Conservation (phyloP, 2,113 vertebrate genomes). For the Eidolon helvum region DNA sequence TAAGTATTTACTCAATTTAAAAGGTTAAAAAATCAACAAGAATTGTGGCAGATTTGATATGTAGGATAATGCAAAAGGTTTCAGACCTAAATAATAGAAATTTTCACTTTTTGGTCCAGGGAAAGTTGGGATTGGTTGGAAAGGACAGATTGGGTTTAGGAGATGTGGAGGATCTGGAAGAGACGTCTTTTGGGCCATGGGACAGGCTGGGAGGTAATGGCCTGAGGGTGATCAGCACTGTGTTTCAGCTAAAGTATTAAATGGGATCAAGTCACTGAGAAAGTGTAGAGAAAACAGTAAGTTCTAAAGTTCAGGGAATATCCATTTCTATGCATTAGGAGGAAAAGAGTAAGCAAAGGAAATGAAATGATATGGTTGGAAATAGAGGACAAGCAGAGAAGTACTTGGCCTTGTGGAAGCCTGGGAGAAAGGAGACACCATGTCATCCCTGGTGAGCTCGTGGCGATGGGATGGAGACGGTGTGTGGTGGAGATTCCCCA, state of each 20-base stretch:
- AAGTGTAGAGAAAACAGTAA: neutral
- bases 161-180: neutral
- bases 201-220: neutral
- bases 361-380: neutral
- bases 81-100: neutral
- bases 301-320: neutral
- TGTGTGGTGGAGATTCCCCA: fast-evolving
- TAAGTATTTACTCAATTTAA: neutral
- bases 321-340: neutral
- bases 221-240: neutral
- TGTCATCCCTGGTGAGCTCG: neutral
- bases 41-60: neutral
- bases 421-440: fast-evolving
- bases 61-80: neutral
- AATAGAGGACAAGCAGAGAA: neutral
- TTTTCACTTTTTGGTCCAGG: neutral
- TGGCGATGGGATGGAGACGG: fast-evolving
- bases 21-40: neutral
- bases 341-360: neutral
- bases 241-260: neutral
- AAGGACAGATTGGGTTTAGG: neutral
- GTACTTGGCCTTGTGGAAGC: neutral
- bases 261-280: neutral
- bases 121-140: neutral
- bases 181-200: neutral